A percentile compares a stretch with the other conserved stretches of the same genome.
phyloP scores from a whole-genome alignment of 2,888 invertebrate species.

The Standfussiana lucernea region DNA sequence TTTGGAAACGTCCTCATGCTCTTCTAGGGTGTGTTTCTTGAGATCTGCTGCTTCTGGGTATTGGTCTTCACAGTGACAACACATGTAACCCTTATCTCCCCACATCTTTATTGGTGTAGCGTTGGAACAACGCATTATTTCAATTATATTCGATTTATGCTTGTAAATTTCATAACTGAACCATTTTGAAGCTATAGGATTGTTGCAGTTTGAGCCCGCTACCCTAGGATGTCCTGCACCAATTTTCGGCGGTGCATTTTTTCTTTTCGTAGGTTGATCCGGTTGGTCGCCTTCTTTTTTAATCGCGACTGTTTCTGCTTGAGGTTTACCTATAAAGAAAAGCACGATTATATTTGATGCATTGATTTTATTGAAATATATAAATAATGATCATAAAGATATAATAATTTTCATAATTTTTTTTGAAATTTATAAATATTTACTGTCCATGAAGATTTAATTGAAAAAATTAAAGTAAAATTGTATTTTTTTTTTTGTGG shows the following conservation, averaged over 20 bases:
- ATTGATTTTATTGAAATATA: neutral
- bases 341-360: constrained; percentile 65
- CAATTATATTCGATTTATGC: constrained; percentile 74
- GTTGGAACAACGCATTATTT: constrained; percentile 75
- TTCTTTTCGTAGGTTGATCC: neutral
- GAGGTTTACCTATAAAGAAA: constrained; percentile 78
- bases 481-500: neutral
- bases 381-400: neutral
- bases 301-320: constrained; percentile 60
- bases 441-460: neutral
- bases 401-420: neutral
- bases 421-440: neutral
- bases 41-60: constrained; percentile 71
- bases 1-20: constrained; percentile 66
- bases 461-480: neutral
- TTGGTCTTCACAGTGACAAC: constrained; percentile 73
- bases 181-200: constrained; percentile 9
- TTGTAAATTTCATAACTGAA: constrained; percentile 62
- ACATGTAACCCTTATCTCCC: constrained; percentile 74
- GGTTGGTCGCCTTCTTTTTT: constrained; percentile 16
- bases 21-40: constrained; percentile 74
- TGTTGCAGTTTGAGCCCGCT: neutral
- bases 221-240: neutral
- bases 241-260: constrained; percentile 35
- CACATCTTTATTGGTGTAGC: constrained; percentile 77